Evolutionary conservation across 2,113 vertebrate genomes (phyloP), one percentile per base, ranked within the genome.

Genomic region (Rhinolophus ferrumequinum): DNA sequence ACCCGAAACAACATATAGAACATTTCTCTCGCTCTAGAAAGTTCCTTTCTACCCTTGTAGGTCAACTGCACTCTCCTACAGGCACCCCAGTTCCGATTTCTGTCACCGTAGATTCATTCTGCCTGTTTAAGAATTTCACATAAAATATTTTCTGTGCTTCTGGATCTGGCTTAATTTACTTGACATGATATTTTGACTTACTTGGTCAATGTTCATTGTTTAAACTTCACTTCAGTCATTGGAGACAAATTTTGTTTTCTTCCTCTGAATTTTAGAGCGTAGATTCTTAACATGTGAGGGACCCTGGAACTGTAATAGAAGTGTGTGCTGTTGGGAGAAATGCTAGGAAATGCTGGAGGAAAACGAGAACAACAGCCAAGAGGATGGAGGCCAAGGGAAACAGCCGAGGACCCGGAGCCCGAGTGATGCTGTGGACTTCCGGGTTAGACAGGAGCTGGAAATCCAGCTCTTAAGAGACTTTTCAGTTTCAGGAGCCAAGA

Each of bases 161-260:
- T 69, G 28, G 93, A 21, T 54, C 28, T 66, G 30, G n/a, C 24
- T 90, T 93, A 81, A 90, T 89, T 94, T 35, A 82, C 77, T 88
- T 33, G 93, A 50, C 56, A 58, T 28, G 22, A n/a, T 60, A 88
- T 66, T 62, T 84, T 84, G 26, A 77, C 38, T 73, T 24, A 22
- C 56, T 28, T 92, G 41, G 6, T 90, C 22, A 54, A 56, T 33
- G 6, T 64, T 47, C 56, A 76, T 5, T 58, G 13, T 35, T 87
- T 72, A 77, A 85, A 69, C 9, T 73, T 72, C 30, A 79, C 22
- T 87, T 92, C 33, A 47, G 3, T 33, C 41, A 18, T 41, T 85
- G 26, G 14, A 94, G 38, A 81, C 69, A 7, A 75, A 44, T 33
- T 72, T 81, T 33, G 7, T 50, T 50, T 75, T 56, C 62, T 89